phyloP scores from a whole-genome alignment of 2,113 vertebrate genomes.

The Ciconia maguari region DNA sequence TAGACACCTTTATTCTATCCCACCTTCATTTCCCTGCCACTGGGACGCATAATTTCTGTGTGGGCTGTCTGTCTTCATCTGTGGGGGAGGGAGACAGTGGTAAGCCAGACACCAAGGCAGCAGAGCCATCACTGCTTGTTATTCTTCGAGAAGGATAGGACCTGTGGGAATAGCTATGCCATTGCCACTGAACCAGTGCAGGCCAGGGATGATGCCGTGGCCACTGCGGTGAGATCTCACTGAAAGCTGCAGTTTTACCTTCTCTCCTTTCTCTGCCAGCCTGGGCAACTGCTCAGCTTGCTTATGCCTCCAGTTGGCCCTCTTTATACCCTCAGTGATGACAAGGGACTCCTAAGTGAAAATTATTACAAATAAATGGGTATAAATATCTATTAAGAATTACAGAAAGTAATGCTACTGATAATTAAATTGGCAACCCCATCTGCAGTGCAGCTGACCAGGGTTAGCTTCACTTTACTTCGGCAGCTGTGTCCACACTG shows the following conservation, averaged over 20 bases:
- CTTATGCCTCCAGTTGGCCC: background rate
- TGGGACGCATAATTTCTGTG: background rate
- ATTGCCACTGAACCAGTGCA: background rate
- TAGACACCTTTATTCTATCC: background rate
- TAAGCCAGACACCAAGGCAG: background rate
- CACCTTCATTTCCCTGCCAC: background rate
- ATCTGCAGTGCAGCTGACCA: background rate
- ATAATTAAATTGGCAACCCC: background rate
- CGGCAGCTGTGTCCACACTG: background rate
- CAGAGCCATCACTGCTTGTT: background rate
- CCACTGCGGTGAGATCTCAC: background rate
- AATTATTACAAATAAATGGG: background rate
- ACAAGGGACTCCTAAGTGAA: background rate
- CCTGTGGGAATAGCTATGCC: background rate
- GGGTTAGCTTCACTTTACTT: background rate
- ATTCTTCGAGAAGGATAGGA: background rate
- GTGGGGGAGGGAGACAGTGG: background rate
- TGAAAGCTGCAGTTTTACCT: background rate
- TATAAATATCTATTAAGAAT: background rate
- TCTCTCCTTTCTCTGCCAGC: background rate
- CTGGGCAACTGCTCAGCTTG: rapidly evolving
- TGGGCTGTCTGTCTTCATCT: background rate
- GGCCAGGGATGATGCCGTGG: background rate
- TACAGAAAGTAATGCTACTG: background rate
- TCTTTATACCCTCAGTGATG: background rate